A percentile compares a stretch with the other conserved stretches of the same genome.
Evolutionary conservation across 2,797 vertebrate genomes (phyloP).

Genomic region (Serranus cabrilla): DNA sequence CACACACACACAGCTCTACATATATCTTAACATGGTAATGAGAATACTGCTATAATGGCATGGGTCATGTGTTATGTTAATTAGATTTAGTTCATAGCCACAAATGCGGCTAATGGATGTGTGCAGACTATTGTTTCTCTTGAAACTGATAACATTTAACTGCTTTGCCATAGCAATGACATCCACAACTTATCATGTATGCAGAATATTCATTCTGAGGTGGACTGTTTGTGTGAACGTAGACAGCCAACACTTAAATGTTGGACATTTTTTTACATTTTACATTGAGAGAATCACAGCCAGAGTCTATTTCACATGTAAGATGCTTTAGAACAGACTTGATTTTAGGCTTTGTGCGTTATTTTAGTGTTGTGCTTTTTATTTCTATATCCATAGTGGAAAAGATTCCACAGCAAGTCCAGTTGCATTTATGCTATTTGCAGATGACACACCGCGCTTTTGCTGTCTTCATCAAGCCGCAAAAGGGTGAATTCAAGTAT

Average conservation of each 20-base stretch:
- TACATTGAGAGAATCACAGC: too few relatives aligned
- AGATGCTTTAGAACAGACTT: background rate
- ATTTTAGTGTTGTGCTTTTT: background rate
- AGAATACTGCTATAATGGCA: constrained; percentile 39
- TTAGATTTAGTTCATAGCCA: constrained; percentile 30
- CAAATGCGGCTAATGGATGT: constrained; percentile 6
- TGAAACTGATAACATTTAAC: background rate
- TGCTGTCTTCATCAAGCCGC: background rate
- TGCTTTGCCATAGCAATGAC: background rate
- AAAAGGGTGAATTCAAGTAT: background rate
- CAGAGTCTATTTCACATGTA: background rate
- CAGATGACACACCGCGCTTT: background rate
- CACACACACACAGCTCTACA: background rate
- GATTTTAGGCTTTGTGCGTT: background rate
- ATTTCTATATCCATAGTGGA: background rate
- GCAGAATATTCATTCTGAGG: background rate
- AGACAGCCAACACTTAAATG: background rate
- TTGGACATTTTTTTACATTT: background rate
- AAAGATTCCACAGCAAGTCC: too few relatives aligned
- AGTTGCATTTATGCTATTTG: background rate
- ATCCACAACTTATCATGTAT: background rate
- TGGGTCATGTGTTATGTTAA: constrained; percentile 44
- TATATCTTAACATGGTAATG: constrained; percentile 39
- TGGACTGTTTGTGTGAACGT: constrained; percentile 9
- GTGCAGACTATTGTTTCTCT: constrained; percentile 10